A percentile compares a stretch with the other conserved stretches of the same genome.
Evolutionary conservation across 2,888 invertebrate species (phyloP).

Genomic region (Mythimna ferrago): DNA sequence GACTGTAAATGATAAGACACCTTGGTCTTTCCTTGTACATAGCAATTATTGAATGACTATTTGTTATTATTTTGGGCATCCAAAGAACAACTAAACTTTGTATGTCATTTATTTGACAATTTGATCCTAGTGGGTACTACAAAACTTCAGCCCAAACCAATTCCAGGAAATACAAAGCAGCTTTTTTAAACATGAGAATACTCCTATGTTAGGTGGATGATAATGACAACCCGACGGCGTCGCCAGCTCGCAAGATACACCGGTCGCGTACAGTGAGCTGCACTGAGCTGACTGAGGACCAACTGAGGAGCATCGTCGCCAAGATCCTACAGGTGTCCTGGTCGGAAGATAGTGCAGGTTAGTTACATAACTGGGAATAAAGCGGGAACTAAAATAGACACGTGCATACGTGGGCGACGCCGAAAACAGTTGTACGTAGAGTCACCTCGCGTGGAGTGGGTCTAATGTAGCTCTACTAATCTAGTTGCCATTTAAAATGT

Average conservation of each 20-base stretch:
- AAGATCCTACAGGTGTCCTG: slow-evolving; percentile 94
- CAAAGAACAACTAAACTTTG: not conserved
- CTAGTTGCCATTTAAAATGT: too few species aligned
- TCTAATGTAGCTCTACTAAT: too few species aligned
- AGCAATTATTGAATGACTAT: not conserved
- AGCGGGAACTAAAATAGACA: too few species aligned
- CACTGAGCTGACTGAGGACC: slow-evolving; percentile 92
- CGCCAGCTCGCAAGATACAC: slow-evolving; percentile 85
- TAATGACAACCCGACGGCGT: slow-evolving; percentile 79
- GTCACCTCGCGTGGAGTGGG: too few species aligned
- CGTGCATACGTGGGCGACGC: too few species aligned
- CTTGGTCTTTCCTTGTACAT: not conserved
- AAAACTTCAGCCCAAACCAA: not conserved
- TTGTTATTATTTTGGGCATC: not conserved
- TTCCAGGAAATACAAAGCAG: not conserved
- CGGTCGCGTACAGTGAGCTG: slow-evolving; percentile 87
- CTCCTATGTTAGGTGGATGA: slow-evolving; percentile 87
- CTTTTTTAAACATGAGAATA: slow-evolving; percentile 3
- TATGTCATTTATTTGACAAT: not conserved
- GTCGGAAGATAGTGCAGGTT: slow-evolving; percentile 91
- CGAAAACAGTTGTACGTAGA: too few species aligned
- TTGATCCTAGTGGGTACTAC: slow-evolving; percentile 1
- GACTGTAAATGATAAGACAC: not conserved
- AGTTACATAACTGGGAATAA: slow-evolving; percentile 22
- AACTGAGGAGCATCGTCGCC: slow-evolving; percentile 92